Base-by-base conservation (phyloP, 2,888 invertebrate genomes). In the Chymomyza fuscimana region DNA sequence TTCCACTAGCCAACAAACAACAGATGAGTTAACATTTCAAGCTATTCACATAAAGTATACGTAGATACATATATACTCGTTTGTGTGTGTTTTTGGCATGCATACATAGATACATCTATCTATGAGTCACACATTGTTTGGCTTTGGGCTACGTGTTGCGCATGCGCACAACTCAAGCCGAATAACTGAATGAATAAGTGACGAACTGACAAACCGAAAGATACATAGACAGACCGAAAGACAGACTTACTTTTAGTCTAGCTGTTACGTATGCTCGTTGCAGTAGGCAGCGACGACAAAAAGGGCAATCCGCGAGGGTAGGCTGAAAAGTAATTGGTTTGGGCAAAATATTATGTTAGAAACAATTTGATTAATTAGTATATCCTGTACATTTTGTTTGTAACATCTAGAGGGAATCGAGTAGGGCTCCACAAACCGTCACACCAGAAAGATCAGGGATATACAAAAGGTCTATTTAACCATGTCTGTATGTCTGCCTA, bases 11-110 rank as follows among this genome's bases (percentile, higher is more conserved):
- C 85, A 76, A 63, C 63, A 67, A 76, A 63, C 61, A 63, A 56
- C 76, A 76, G 81, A 89, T 89, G 89, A 85, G 84, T 88, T 85
- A 85, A 89, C 89, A 89, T 60, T 69, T 25, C 65, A 12, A 65
- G 7, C 25, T n/a, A 51, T 22, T 46, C 40, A 46, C 40, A 46
- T 46, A 12, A 15, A 1, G 40, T 12, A 46, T 4, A 46, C 10
- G 7, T 9, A 32, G 32, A 25, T 25, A 36, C 36, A 32, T 15
- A 19, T 58, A 25, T 58, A 12, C 12, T 4, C 19, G n/a, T 59
- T 73, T 80, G 16, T 5, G 10, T 16, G 25, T 16, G 46, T 46
- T 19, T 68, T 72, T 74, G 74, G 61, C 74, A 62, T 74, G 68
- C 72, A 74, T 36, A n/a, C n/a, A n/a, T 60, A 60, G 72, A n/a